phyloP scores from a whole-genome alignment of 2,888 invertebrate species.

The Dryadula phaetusa region DNA sequence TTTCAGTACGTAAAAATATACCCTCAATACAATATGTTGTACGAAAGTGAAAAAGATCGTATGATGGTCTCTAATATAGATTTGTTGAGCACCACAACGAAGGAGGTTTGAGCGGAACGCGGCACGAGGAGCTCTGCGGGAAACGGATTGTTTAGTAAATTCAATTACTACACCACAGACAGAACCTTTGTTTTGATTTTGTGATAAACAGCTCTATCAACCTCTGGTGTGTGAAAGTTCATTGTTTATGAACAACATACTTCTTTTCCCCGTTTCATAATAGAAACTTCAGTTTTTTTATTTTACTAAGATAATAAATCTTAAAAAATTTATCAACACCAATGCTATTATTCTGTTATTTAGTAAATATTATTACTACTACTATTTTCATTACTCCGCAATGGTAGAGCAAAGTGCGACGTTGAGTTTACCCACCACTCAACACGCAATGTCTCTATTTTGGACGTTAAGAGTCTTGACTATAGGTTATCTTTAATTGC shows the following conservation, averaged over 20 bases:
- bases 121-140: conserved; percentile 56
- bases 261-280: conserved; percentile 49
- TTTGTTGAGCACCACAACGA: conserved; percentile 15
- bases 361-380: not conserved
- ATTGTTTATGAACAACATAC: conserved; percentile 70
- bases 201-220: conserved; percentile 75
- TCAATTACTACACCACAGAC: conserved; percentile 73
- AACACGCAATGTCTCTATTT: no score
- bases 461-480: no score
- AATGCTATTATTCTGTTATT: not conserved
- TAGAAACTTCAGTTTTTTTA: not conserved
- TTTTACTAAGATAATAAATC: no score
- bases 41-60: conserved; percentile 17
- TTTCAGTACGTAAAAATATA: conserved; percentile 18
- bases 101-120: conserved; percentile 51
- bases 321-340: not conserved
- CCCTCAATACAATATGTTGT: conserved; percentile 16
- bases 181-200: conserved; percentile 71
- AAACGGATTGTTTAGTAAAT: conserved; percentile 81
- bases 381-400: no score
- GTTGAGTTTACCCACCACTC: no score
- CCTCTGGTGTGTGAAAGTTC: conserved; percentile 75
- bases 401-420: no score
- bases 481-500: no score
- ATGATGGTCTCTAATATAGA: conserved; percentile 21